Percentiles rank a stretch among this genome's conserved stretches.
These are phyloP conservation scores for Zeus faber DNA, from an alignment of 2,113 vertebrate species.

Conservation along the genomic window DNA sequence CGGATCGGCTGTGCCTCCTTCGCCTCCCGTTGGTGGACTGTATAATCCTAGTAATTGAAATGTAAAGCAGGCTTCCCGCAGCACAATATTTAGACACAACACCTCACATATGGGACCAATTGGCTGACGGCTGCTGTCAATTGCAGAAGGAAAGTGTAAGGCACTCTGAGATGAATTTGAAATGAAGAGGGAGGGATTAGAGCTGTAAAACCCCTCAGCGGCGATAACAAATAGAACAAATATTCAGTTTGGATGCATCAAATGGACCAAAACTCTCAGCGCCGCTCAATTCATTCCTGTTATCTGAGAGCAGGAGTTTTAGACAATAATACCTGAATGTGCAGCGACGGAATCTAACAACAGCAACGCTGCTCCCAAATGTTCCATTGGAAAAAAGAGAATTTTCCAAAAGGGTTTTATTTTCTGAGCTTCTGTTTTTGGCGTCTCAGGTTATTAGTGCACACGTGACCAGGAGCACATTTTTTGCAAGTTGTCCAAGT, in stretches of 20 bases:
- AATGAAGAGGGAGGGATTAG: conserved; percentile 58
- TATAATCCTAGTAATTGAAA: conserved; percentile 68
- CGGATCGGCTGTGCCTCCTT: conserved; percentile 42
- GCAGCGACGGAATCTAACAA: too few species aligned
- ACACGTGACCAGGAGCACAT: background rate
- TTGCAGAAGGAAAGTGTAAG: conserved; percentile 41
- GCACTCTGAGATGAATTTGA: conserved; percentile 66
- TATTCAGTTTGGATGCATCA: too few species aligned
- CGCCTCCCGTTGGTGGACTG: conserved; percentile 60
- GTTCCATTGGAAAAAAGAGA: background rate
- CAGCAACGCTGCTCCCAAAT: too few species aligned
- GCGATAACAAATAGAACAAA: too few species aligned
- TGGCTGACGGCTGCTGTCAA: conserved; percentile 66
- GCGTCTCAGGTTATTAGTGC: too few species aligned
- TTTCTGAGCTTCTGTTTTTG: too few species aligned
- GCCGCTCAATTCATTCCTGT: too few species aligned
- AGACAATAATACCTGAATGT: too few species aligned
- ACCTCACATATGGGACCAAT: conserved; percentile 66
- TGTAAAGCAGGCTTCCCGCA: conserved; percentile 62
- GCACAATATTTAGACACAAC: conserved; percentile 69
- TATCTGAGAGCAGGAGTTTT: too few species aligned
- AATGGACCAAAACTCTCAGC: too few species aligned
- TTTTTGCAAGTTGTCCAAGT: background rate
- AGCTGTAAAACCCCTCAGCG: too few species aligned
- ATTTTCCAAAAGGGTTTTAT: too few species aligned